phyloP scores from a whole-genome alignment of 2,797 vertebrate genomes.

The Parotocinclus haroldoi region DNA sequence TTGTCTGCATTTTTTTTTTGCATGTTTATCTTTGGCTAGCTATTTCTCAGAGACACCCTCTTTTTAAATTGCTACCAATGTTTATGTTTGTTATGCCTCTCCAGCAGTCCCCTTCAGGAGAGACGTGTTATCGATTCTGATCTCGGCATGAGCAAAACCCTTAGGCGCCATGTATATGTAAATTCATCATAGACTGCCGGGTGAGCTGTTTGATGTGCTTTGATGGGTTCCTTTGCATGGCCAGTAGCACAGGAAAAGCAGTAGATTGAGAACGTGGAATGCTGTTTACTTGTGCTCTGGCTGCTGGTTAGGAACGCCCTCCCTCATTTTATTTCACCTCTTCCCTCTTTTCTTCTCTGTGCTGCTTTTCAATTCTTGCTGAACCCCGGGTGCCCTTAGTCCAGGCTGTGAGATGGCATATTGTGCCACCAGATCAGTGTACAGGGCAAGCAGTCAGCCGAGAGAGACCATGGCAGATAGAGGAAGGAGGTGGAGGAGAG shows the following conservation, averaged over 20 bases:
- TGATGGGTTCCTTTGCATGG: slow-evolving; percentile 69
- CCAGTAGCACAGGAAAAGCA: slow-evolving; percentile 82
- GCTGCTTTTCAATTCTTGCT: slow-evolving; percentile 83
- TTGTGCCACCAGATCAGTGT: slow-evolving; percentile 94
- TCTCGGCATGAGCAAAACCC: slow-evolving; percentile 74
- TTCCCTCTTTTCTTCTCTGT: slow-evolving; percentile 57
- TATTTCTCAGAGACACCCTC: slow-evolving; percentile 76
- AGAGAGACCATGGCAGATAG: slow-evolving; percentile 17
- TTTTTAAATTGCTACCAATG: slow-evolving; percentile 62
- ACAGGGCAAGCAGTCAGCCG: slow-evolving; percentile 71
- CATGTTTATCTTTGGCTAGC: slow-evolving; percentile 71
- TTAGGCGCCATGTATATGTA: slow-evolving; percentile 50
- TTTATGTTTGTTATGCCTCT: slow-evolving; percentile 60
- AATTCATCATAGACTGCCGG: slow-evolving; percentile 68
- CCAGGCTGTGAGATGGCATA: slow-evolving; percentile 89
- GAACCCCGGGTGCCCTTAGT: slow-evolving; percentile 79
- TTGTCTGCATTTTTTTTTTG: slow-evolving; percentile 71
- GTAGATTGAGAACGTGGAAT: slow-evolving; percentile 81
- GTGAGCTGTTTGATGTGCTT: slow-evolving; percentile 75
- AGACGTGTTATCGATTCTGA: slow-evolving; percentile 87
- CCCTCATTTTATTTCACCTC: slow-evolving; percentile 63
- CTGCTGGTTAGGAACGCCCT: slow-evolving; percentile 83
- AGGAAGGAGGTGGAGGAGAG: slow-evolving; percentile 4
- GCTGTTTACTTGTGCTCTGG: slow-evolving; percentile 85
- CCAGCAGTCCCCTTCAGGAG: slow-evolving; percentile 78